Percentiles rank a stretch among this genome's conserved stretches.
These are phyloP conservation scores for Reticulitermes speratus DNA, from an alignment of 1,140 invertebrate species.

Conservation along the genomic window DNA sequence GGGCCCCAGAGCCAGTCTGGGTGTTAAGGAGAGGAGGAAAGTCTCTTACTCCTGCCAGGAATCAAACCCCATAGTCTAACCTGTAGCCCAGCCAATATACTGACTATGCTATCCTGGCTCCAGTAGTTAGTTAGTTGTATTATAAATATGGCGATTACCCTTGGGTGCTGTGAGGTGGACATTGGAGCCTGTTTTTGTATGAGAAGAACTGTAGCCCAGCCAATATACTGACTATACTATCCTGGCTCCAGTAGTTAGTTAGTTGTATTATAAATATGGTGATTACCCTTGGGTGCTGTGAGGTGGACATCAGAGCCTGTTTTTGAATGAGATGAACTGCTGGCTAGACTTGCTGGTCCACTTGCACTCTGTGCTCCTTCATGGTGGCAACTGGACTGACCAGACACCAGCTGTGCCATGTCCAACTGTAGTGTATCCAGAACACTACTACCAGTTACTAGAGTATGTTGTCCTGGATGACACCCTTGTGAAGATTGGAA, in stretches of 20 bases:
- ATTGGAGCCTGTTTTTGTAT: neutral
- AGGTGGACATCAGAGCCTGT: slow-evolving; percentile 2
- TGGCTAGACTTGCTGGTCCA: slow-evolving; percentile 24
- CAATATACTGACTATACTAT: too few relatives aligned
- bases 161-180: slow-evolving; percentile 5
- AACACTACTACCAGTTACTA: slow-evolving; percentile 25
- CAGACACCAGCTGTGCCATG: neutral
- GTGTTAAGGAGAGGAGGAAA: too few relatives aligned
- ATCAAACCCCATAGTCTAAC: too few relatives aligned
- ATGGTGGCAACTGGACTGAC: neutral
- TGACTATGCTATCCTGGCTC: too few relatives aligned
- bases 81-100: too few relatives aligned
- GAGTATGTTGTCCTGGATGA: neutral
- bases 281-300: slow-evolving; percentile 2
- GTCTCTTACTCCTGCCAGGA: too few relatives aligned
- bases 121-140: too few relatives aligned
- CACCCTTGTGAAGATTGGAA: neutral
- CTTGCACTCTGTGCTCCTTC: slow-evolving; percentile 20
- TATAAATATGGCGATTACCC: neutral
- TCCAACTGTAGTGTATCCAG: slow-evolving; percentile 28
- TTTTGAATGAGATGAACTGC: neutral
- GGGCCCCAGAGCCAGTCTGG: too few relatives aligned
- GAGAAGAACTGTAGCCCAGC: neutral
- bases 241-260: too few relatives aligned
- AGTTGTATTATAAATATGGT: neutral